A percentile compares a stretch with the other conserved stretches of the same genome.
These are phyloP conservation scores for Glandiceps talaboti DNA, from an alignment of 53 echinoderm and acorn worm species.

Conservation along the genomic window DNA sequence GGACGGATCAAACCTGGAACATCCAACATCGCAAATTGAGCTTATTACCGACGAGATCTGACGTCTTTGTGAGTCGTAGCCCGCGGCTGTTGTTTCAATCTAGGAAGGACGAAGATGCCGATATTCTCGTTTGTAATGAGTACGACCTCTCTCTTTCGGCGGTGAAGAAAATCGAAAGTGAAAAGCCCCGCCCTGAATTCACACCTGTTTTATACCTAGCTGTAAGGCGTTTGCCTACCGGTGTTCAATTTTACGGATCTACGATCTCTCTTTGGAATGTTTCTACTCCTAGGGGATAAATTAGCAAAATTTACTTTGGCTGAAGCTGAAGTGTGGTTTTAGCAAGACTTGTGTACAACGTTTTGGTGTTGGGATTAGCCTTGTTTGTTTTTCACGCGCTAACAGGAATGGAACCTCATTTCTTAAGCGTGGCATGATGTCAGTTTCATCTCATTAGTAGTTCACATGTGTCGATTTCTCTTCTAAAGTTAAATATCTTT, in stretches of 20 bases:
- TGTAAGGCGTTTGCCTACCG: neutral
- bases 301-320: neutral
- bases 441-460: too few species aligned
- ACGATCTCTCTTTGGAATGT: too few species aligned
- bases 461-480: too few species aligned
- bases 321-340: neutral
- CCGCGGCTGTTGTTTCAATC: neutral
- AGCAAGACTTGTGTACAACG: neutral
- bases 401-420: neutral
- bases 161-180: neutral
- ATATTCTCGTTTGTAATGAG: neutral
- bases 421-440: neutral
- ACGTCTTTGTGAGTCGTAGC: neutral
- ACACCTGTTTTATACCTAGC: neutral
- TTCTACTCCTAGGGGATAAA: neutral
- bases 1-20: neutral
- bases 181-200: neutral
- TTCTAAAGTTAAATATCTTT: too few species aligned
- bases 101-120: neutral
- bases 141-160: neutral
- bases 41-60: neutral
- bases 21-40: neutral
- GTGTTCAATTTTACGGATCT: neutral
- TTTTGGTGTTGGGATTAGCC: neutral
- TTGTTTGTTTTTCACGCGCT: neutral